These are phyloP conservation scores for Campoletis sonorensis DNA, from an alignment of 1,140 invertebrate species.

Conservation along the genomic window DNA sequence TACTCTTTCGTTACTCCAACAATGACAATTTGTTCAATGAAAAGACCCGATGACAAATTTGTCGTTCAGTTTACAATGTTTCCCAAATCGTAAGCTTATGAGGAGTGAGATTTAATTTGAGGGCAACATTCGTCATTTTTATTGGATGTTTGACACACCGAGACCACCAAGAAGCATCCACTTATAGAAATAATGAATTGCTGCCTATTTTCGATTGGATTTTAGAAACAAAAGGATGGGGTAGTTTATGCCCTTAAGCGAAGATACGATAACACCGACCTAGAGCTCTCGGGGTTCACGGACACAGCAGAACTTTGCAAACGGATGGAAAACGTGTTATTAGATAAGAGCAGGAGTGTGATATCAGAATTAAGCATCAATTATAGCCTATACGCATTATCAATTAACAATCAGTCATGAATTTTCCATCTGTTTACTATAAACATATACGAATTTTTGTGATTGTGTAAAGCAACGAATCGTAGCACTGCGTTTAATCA, in stretches of 20 bases:
- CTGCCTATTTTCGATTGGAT: too few species aligned
- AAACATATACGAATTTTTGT: background rate
- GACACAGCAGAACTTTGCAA: constrained; percentile 37
- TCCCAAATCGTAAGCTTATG: too few species aligned
- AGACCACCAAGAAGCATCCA: too few species aligned
- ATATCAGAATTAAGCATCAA: constrained; percentile 12
- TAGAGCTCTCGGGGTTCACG: background rate
- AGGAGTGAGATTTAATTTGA: too few species aligned
- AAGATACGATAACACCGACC: constrained; percentile 37
- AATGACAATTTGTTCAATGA: background rate
- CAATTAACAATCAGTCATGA: background rate
- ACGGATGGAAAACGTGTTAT: constrained; percentile 48
- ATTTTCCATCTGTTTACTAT: background rate
- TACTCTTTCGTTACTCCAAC: constrained; percentile 19
- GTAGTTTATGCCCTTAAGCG: constrained; percentile 60
- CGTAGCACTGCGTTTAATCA: background rate
- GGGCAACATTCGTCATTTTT: too few species aligned
- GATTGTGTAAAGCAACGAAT: too few species aligned
- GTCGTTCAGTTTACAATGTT: too few species aligned
- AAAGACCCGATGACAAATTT: too few species aligned
- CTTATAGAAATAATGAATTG: too few species aligned
- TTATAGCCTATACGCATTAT: constrained; percentile 27
- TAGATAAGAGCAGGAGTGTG: constrained; percentile 40
- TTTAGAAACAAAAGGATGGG: too few species aligned
- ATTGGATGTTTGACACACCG: too few species aligned